Base-by-base conservation (phyloP, 2,113 vertebrate species). In the Ariopsis seemanni region DNA sequence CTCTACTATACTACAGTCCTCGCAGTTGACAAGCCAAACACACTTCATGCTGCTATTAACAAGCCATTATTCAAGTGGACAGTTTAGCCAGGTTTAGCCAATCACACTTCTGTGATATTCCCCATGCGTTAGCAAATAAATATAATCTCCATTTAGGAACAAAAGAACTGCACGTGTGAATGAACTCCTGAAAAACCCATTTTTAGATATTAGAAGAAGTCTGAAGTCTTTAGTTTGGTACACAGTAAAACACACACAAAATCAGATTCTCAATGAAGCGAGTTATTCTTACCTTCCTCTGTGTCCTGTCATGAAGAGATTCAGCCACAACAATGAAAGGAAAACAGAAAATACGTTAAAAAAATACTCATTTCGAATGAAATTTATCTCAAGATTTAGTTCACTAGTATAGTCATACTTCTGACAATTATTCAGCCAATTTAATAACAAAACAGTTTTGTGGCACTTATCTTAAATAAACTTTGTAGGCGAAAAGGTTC, bases 211-310 rank as follows among this genome's bases (percentile, higher is more conserved):
- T 50, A 80, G 62, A 14, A 71, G 18, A 42, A 42, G 50, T 50
- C 63, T 81, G 18, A 17, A 42, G 52, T 58, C 22, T 75, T 58
- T 30, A 14, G 55, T 42, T 82, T 71, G n/a, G 7, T 14, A 53
- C n/a, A 52, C 48, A n/a, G 2, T 15, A 27, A 84, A 74, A 34
- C 27, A 20, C 6, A 53, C 27, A 71, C 86, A 77, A 60, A 85
- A 10, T 4, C 65, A 48, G 1, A 18, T 50, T 27, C 27, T 60
- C 42, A 63, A 30, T 87, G 27, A 65, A 83, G 25, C 60, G 7
- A 58, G 30, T 71, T 27, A 11, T n/a, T 92, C 94, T 95, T 94
- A 96, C 95, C 95, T 94, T 92, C 95, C 95, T 92, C 94, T 93
- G 91, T 94, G 94, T 88, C 93, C 95, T 95, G 91, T 12, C 27